Evolutionary conservation across 2,113 vertebrate genomes (phyloP).

Genomic region (Bambusicola thoracicus): DNA sequence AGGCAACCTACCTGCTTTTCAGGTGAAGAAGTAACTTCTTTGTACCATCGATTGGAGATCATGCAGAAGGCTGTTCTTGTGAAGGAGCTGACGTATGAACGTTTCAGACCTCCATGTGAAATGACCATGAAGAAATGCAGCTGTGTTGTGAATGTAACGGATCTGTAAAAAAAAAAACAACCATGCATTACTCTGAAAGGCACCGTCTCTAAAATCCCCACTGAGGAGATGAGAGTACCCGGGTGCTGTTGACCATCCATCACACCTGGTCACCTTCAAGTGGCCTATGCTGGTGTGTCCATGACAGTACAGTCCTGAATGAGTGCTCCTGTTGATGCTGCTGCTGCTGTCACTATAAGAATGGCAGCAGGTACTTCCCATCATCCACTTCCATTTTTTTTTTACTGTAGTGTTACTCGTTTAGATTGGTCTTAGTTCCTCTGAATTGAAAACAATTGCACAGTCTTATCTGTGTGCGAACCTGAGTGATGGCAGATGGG

Average conservation of each 20-base stretch:
- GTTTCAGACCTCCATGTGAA: neutral
- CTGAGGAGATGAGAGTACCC: neutral
- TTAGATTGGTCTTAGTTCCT: neutral
- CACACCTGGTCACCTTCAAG: rapidly evolving
- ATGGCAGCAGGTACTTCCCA: neutral
- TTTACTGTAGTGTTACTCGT: neutral
- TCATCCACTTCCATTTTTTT: neutral
- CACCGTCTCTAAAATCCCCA: neutral
- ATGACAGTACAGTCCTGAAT: neutral
- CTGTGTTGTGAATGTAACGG: neutral
- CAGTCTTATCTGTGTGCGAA: neutral
- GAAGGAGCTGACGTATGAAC: rapidly evolving
- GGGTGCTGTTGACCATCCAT: neutral
- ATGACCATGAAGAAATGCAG: neutral
- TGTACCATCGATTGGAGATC: rapidly evolving
- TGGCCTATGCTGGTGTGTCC: rapidly evolving
- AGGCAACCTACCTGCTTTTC: too few species aligned
- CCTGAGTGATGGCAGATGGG: neutral
- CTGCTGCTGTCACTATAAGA: neutral
- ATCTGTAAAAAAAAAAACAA: neutral
- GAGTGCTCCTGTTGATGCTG: rapidly evolving
- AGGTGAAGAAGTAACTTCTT: rapidly evolving
- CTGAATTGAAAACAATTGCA: neutral
- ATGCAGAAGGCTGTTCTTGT: rapidly evolving
- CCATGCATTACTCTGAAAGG: rapidly evolving